Conservation (phyloP, 2,888 invertebrate genomes). For the Drosophila villosipedis region DNA sequence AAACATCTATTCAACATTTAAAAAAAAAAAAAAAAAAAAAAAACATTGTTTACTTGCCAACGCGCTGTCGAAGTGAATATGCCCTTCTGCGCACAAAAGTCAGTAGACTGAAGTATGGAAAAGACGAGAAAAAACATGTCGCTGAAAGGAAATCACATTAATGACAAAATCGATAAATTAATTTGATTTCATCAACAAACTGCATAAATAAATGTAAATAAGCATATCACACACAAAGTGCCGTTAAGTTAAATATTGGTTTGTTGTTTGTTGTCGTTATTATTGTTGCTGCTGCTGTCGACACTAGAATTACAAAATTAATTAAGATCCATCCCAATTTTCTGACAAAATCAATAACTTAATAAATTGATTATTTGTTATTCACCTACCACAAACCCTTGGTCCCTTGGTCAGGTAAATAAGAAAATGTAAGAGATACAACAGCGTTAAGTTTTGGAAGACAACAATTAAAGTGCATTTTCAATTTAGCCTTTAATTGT, state of each 20-base stretch:
- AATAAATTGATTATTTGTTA: conserved; percentile 58
- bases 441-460: background rate
- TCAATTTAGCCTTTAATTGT: too few relatives aligned
- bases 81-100: background rate
- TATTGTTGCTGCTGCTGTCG: conserved; percentile 37
- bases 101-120: conserved; percentile 16
- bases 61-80: background rate
- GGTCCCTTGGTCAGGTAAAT: conserved; percentile 15
- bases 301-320: conserved; percentile 62
- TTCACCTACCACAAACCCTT: conserved; percentile 18
- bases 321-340: conserved; percentile 58
- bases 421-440: background rate
- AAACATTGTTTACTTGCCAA: background rate
- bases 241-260: conserved; percentile 62
- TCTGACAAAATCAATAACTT: conserved; percentile 54
- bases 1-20: background rate
- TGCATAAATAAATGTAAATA: conserved; percentile 64
- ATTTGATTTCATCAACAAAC: conserved; percentile 57
- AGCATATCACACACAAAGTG: conserved; percentile 51
- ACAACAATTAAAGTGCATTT: background rate
- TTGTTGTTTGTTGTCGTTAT: conserved; percentile 24
- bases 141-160: conserved; percentile 71
- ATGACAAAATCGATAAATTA: conserved; percentile 77
- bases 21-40: background rate
- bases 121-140: conserved; percentile 23